These are phyloP conservation scores for Habropoda laboriosa DNA, from an alignment of 1,140 invertebrate species.

Conservation along the genomic window DNA sequence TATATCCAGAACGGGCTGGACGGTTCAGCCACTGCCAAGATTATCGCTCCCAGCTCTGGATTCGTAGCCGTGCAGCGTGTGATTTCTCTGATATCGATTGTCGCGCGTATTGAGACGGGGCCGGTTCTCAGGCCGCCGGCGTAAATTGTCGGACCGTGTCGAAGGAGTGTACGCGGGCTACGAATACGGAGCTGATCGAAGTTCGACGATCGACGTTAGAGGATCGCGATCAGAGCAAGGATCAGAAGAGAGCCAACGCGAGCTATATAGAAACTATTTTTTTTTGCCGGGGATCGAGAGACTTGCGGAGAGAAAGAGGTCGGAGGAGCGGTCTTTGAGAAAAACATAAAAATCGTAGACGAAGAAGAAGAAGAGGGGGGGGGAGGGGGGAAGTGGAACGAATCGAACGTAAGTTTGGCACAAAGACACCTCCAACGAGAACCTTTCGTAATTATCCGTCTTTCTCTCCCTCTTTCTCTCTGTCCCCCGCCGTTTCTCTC, in stretches of 20 bases:
- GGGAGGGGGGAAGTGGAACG: no score
- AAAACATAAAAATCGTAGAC: no score
- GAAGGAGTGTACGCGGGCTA: background rate
- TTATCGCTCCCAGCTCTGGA: constrained; percentile 45
- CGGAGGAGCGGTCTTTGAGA: constrained; percentile 14
- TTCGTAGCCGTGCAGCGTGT: constrained; percentile 42
- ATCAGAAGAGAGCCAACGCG: constrained; percentile 69
- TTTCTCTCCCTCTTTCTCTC: constrained; percentile 21
- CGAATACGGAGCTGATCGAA: constrained; percentile 48
- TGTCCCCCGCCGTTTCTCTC: constrained; percentile 4
- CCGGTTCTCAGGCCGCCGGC: no score
- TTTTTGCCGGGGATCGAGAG: constrained; percentile 42
- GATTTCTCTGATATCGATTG: background rate
- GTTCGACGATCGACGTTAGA: constrained; percentile 37
- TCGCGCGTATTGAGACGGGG: no score
- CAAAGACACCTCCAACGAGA: background rate
- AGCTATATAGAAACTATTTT: constrained; percentile 42
- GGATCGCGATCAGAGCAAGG: constrained; percentile 65
- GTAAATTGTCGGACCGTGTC: background rate
- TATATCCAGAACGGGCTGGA: constrained; percentile 82
- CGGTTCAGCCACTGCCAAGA: constrained; percentile 79
- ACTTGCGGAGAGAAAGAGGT: constrained; percentile 35
- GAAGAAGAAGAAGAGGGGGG: no score
- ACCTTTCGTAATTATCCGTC: background rate
- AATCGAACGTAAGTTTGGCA: background rate